Conservation (phyloP, 2,113 vertebrate species). For the Oenanthe oenanthe region DNA sequence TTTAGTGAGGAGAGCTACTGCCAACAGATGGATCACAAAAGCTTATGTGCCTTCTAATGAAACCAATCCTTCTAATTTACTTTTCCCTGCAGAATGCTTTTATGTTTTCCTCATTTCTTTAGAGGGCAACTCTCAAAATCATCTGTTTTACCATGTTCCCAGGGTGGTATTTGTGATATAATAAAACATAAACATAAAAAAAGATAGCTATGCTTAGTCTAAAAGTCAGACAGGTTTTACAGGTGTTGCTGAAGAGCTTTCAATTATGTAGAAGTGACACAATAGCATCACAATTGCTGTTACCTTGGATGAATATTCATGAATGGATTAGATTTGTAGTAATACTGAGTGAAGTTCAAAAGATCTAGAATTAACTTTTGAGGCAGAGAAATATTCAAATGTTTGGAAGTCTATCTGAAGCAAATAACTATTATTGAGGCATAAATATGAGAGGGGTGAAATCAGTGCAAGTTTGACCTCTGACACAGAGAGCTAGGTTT, state of each 20-base stretch:
- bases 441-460: background rate
- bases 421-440: background rate
- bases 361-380: background rate
- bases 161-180: constrained; percentile 39
- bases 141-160: constrained; percentile 60
- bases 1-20: constrained; percentile 32
- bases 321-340: background rate
- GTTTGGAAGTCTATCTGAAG: background rate
- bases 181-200: constrained; percentile 60
- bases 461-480: background rate
- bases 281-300: background rate
- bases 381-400: background rate
- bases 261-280: constrained; percentile 45
- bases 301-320: constrained; percentile 61
- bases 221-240: constrained; percentile 47
- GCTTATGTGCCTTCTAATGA: constrained; percentile 56
- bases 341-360: background rate
- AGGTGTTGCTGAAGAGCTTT: constrained; percentile 43
- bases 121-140: constrained; percentile 55
- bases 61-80: constrained; percentile 69
- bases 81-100: constrained; percentile 58
- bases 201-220: constrained; percentile 24
- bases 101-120: constrained; percentile 40
- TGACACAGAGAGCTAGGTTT: background rate
- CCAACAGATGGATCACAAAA: constrained; percentile 70